A percentile compares a stretch with the other conserved stretches of the same genome.
Evolutionary conservation across 2,888 invertebrate genomes (phyloP).

Genomic region (Brenthis daphne): DNA sequence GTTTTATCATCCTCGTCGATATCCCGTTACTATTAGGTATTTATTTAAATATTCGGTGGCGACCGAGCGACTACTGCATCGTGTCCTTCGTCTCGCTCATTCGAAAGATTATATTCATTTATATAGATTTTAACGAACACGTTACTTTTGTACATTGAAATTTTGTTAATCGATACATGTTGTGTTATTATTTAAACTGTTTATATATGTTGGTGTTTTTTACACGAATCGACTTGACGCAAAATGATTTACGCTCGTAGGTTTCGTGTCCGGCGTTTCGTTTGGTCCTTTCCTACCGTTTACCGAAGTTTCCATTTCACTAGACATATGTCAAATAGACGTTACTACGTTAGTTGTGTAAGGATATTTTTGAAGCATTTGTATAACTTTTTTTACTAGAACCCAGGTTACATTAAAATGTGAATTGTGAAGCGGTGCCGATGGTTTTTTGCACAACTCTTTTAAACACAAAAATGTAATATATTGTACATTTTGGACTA

Average conservation of each 20-base stretch:
- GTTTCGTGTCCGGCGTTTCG: slow-evolving; percentile 53
- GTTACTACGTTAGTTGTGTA: slow-evolving; percentile 80
- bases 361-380: slow-evolving; percentile 83
- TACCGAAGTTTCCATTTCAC: slow-evolving; percentile 70
- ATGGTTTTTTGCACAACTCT: slow-evolving; percentile 77
- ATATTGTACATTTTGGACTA: slow-evolving; percentile 82
- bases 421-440: slow-evolving; percentile 75
- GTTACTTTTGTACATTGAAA: slow-evolving; percentile 81
- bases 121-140: slow-evolving; percentile 65
- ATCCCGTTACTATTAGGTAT: slow-evolving; percentile 63
- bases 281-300: slow-evolving; percentile 68
- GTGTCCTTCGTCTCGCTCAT: slow-evolving; percentile 53
- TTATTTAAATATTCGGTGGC: slow-evolving; percentile 55
- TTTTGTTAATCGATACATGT: slow-evolving; percentile 72
- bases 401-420: slow-evolving; percentile 71
- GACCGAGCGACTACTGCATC: slow-evolving; percentile 17
- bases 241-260: slow-evolving; percentile 69
- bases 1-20: slow-evolving; percentile 54
- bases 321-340: slow-evolving; percentile 71
- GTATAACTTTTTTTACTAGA: slow-evolving; percentile 80
- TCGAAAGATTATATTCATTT: slow-evolving; percentile 58
- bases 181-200: slow-evolving; percentile 80
- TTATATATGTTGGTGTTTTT: slow-evolving; percentile 74
- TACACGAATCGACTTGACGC: slow-evolving; percentile 73
- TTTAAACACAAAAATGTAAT: slow-evolving; percentile 73